These are phyloP conservation scores for Drosophila carrolli DNA, from an alignment of 1,140 invertebrate genomes.

Conservation along the genomic window DNA sequence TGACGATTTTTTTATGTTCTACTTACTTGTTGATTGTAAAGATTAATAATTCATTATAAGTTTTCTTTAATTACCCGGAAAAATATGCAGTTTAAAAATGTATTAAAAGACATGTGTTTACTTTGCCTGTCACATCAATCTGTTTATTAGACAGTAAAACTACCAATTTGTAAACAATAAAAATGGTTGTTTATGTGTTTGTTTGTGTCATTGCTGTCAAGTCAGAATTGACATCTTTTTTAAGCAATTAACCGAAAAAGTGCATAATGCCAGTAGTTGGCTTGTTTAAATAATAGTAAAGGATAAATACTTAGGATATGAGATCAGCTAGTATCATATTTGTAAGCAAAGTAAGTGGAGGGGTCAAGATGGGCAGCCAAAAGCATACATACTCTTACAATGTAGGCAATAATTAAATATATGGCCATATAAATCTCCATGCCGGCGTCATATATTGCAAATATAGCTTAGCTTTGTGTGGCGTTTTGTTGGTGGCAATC, in stretches of 20 bases:
- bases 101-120: not conserved
- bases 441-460: slow-evolving; percentile 8
- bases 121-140: not conserved
- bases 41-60: too few relatives aligned
- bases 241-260: not conserved
- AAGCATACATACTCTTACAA: slow-evolving; percentile 33
- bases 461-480: slow-evolving; percentile 18
- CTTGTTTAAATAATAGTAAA: not conserved
- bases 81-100: not conserved
- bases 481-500: slow-evolving; percentile 64
- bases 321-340: slow-evolving; percentile 10
- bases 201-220: slow-evolving; percentile 7
- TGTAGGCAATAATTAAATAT: slow-evolving; percentile 64
- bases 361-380: not conserved
- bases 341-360: not conserved
- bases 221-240: slow-evolving; percentile 6
- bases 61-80: not conserved
- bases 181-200: not conserved
- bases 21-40: too few relatives aligned
- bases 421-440: slow-evolving; percentile 58
- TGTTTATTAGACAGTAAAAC: not conserved
- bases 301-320: slow-evolving; percentile 13
- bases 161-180: not conserved
- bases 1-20: too few relatives aligned
- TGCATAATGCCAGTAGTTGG: not conserved